Conservation (phyloP, 2,888 invertebrate genomes). For the Labia minor region DNA sequence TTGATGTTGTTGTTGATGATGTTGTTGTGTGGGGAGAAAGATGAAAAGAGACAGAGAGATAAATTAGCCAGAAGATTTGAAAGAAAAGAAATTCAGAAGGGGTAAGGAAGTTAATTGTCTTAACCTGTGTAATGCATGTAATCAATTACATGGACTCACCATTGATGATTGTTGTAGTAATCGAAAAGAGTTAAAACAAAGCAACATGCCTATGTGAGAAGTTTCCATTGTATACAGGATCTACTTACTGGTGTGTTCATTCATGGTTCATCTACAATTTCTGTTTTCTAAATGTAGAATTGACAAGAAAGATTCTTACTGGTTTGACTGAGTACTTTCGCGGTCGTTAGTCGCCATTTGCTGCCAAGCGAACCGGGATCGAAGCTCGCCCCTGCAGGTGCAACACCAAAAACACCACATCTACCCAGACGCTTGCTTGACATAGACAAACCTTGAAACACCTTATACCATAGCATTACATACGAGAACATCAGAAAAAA, state of each 20-base stretch:
- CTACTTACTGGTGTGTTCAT: neutral
- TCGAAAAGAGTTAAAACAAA: too few relatives aligned
- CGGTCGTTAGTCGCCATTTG: neutral
- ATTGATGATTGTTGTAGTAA: neutral
- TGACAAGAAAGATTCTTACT: neutral
- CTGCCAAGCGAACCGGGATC: neutral
- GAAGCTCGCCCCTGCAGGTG: conserved; percentile 1
- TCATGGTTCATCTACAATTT: neutral
- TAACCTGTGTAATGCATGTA: neutral
- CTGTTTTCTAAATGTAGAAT: neutral
- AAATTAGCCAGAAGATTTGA: conserved; percentile 15
- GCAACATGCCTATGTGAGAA: too few relatives aligned
- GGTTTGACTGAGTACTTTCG: conserved; percentile 3
- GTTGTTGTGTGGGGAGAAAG: neutral
- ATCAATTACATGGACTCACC: neutral
- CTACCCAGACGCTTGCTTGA: neutral
- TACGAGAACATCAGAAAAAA: neutral
- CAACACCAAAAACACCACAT: conserved; percentile 13
- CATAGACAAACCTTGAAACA: neutral
- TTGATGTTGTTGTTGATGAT: neutral
- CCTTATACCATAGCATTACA: conserved; percentile 8
- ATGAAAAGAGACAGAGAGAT: conserved; percentile 17
- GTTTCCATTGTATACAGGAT: neutral
- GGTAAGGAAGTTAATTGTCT: neutral
- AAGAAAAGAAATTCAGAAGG: conserved; percentile 25